A percentile compares a stretch with the other conserved stretches of the same genome.
Conservation (phyloP, 2,113 vertebrate species). For the Hyperopisus bebe region DNA sequence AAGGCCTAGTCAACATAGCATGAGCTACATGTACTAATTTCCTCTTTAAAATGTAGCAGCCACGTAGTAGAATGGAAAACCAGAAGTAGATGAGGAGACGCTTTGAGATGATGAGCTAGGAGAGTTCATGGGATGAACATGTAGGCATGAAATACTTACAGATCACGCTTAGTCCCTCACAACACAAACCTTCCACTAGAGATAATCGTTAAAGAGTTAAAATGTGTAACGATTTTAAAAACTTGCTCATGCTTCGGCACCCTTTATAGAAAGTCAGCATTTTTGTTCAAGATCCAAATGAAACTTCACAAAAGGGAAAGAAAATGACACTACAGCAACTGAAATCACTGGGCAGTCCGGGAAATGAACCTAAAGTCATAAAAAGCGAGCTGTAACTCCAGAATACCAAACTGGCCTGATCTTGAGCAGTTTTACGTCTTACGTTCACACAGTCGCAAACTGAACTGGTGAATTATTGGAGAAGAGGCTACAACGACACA, state of each 20-base stretch:
- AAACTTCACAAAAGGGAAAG: constrained; percentile 38
- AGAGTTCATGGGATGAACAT: constrained; percentile 77
- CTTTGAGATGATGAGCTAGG: constrained; percentile 57
- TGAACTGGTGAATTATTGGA: constrained; percentile 16
- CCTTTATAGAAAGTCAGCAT: not conserved
- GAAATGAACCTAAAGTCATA: constrained; percentile 25
- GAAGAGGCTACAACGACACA: constrained; percentile 8
- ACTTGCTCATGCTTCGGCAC: constrained; percentile 15
- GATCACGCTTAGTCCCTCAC: constrained; percentile 78
- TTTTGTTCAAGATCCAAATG: constrained; percentile 30
- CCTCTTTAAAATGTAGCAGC: constrained; percentile 52
- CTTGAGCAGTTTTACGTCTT: not conserved
- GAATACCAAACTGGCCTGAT: not conserved
- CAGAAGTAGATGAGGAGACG: constrained; percentile 62
- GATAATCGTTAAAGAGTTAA: constrained; percentile 73
- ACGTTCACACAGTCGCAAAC: not conserved
- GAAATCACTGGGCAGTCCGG: constrained; percentile 33
- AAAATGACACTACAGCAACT: constrained; percentile 24
- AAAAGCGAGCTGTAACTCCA: constrained; percentile 45
- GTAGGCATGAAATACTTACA: constrained; percentile 93
- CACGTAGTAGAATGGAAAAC: constrained; percentile 57
- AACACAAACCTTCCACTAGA: constrained; percentile 81
- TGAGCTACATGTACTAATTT: constrained; percentile 57
- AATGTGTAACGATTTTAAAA: constrained; percentile 51
- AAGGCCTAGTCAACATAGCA: constrained; percentile 52